Base-by-base conservation (phyloP, 2,797 vertebrate genomes). In the Triplophysa yarkandensis region DNA sequence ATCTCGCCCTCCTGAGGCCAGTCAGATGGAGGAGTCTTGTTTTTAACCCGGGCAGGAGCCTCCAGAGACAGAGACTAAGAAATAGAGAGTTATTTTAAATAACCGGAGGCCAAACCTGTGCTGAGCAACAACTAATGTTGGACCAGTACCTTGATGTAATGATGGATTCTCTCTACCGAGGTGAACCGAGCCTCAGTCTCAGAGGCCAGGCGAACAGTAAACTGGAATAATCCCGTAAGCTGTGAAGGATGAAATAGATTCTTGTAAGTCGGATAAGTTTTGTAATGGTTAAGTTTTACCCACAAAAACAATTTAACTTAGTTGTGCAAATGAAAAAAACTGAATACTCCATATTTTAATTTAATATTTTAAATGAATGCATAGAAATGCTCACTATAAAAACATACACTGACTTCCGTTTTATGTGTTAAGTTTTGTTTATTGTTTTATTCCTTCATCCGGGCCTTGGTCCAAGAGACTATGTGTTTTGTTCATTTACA, bases 181-280 rank as follows among this genome's bases (percentile, higher is more conserved):
- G 95, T 97, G 86, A 97, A 97, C 50, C 95, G 94, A 79, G 95
- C 95, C 88, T 97, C 95, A 4, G 95, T 97, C 85, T 97, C 95
- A 1, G 95, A 94, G 0, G 94, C 95, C 85, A 97, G 83, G 67
- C 95, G 92, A 68, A 97, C 95, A 0, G 95, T 97, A 85, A 97
- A 97, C 92, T 97, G 95, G 92, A 97, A 97, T 64, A 97, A 86
- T 0, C 95, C 95, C 11, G 95, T 97, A 76, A 97, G 87, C 95
- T 97, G 86, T 57, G 21, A 68, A 0, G 54, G 71, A 9, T 0
- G 50, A 32, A 80, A 76, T 72, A 25, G 34, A 25, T 28, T 14
- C 41, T 44, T 6, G 43, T 2, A 25, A 58, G 11, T 44, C 43
- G 5, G 6, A 9, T 34, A 2, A 4, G 17, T 23, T 2, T 17